Evolutionary conservation across 1,140 invertebrate species (phyloP), one percentile per base, ranked within the genome.

Genomic region (Sitodiplosis mosellana): DNA sequence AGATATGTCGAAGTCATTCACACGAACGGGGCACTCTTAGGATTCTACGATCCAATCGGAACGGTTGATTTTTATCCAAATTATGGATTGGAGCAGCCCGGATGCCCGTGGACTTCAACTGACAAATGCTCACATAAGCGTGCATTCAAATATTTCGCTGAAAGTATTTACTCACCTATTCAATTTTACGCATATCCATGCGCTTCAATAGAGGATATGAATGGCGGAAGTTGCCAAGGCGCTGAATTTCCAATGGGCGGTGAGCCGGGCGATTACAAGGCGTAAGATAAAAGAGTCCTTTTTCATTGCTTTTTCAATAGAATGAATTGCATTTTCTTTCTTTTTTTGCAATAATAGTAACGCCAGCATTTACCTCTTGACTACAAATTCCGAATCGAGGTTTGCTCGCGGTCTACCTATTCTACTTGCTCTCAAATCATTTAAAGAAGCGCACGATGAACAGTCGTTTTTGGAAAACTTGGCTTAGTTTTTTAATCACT

Each of bases 31-130:
- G 27, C 27, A 57, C 65, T 0, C 55, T 69, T 14, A 73, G 75
- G 4, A 60, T 73, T 54, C 64, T 62, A n/a, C 72, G 76, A 52
- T 75, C 74, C 55, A 74, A 66, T 54, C 66, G 68, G 0, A 70
- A 71, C 48, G 17, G 15, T 17, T 15, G 71, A 75, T 52, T 75
- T 75, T 53, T 75, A 70, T 49, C 69, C 71, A 10, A 74, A 74
- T 46, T 64, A 67, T 27, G 27, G 10, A 5, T 27, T 27, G 2
- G 34, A 7, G n/a, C 47, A 48, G 41, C 36, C 37, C 2, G 47
- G 47, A 4, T 48, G 47, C 17, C 36, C 36, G 1, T 14, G 22
- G 17, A 38, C 41, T 18, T 2, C 41, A 5, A 33, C 33, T 27
- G 47, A 38, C 8, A 17, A n/a, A 4, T 57, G 54, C 40, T 51